Evolutionary conservation across 64 coral and sea anemone species (phyloP), one percentile per base, ranked within the genome.

Genomic region (Porites australiensis): DNA sequence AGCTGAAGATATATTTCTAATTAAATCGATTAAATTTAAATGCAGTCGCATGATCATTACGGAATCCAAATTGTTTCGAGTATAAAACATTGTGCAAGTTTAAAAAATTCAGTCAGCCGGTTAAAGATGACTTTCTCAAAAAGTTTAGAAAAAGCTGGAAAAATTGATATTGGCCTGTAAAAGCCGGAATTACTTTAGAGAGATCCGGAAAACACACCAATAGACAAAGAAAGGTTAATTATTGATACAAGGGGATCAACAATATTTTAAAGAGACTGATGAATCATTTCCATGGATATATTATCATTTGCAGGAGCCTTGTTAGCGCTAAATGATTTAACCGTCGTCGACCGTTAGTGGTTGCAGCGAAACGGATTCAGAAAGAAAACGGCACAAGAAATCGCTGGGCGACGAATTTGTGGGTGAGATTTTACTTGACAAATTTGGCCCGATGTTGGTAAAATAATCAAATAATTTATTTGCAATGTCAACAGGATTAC

Each of bases 361-460:
- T 37, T 37, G 27, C 27, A 37, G 27, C 27, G 27, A 37, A 37
- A 37, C 1, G 27, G 27, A 37, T 37, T 37, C 27, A 37, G 27
- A 37, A 37, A 37, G 27, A 37, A 37, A 37, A 37, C 27, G 27
- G 27, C 27, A 37, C 27, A 37, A 37, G 0, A 37, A 37, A 37
- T 37, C 27, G 27, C 1, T 37, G 27, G 27, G 1, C 27, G 27
- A 37, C 27, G 27, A 37, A 37, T 37, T 37, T 37, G 27, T 37
- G 27, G 27, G 27, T 37, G 27, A 37, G 27, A 37, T 37, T 1
- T 37, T 37, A 37, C 27, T 37, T 37, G 27, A 1, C 27, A 83
- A 55, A 44, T 18, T 59, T 62, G 81, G 81, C 8, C 81, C 81
- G 15, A 83, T 44, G 58, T 83, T 83, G 16, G 61, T 65, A 44